phyloP scores from a whole-genome alignment of 2,888 invertebrate species.

The Heliconius ethilla region DNA sequence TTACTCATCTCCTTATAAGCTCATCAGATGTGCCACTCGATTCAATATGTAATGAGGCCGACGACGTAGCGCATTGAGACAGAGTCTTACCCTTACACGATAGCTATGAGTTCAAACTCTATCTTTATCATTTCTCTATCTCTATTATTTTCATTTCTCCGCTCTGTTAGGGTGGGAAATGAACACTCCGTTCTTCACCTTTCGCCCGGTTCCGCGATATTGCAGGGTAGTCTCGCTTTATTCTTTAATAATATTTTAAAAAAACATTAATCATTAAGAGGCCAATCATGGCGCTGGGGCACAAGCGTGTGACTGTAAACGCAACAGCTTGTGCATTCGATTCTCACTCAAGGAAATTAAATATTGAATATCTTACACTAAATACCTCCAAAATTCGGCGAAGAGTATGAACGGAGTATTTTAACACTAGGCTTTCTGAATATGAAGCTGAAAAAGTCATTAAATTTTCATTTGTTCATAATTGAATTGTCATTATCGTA shows the following conservation, averaged over 20 bases:
- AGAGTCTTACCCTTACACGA: background rate
- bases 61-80: background rate
- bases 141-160: background rate
- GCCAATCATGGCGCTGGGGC: too few species aligned
- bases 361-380: too few species aligned
- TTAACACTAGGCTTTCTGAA: background rate
- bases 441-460: background rate
- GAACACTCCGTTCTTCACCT: too few species aligned
- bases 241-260: too few species aligned
- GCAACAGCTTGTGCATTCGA: too few species aligned
- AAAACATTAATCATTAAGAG: too few species aligned
- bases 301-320: too few species aligned
- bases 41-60: background rate
- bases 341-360: too few species aligned
- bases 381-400: too few species aligned
- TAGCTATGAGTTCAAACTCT: background rate
- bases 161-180: background rate
- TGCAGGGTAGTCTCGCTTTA: too few species aligned
- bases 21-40: constrained; percentile 41
- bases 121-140: background rate
- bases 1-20: constrained; percentile 48
- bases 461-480: background rate
- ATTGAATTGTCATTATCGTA: background rate
- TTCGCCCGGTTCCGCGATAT: too few species aligned
- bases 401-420: background rate